Evolutionary conservation across 2,797 vertebrate species (phyloP), one percentile per base, ranked within the genome.

Genomic region (Cuculus canorus): DNA sequence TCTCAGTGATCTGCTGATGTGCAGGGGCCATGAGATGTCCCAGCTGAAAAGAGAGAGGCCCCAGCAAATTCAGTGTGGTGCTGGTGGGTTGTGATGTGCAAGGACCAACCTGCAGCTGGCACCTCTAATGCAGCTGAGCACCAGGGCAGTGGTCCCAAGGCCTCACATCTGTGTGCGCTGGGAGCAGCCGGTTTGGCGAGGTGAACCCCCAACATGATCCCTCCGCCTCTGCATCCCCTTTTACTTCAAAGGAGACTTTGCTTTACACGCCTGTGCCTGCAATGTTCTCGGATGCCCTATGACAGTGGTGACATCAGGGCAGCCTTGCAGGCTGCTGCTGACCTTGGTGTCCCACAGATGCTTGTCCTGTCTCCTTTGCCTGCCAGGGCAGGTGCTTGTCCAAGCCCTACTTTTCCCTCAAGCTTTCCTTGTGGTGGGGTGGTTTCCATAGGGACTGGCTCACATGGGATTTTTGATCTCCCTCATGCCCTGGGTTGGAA

Each of bases 91-190:
- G 2, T 2, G 21, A 9, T 45, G 57, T 21, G 37, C 35, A 28
- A 60, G 19, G 48, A n/a, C 27, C 4, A 8, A 54, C 50, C 21
- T 23, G 9, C 24, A 15, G 9, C 30, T 14, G 79, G 9, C 37
- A 17, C 16, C n/a, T 45, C 47, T 32, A 9, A 11, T 1, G 25
- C 35, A 15, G 45, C 65, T 9, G 45, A 28, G 35, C 39, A 41
- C 53, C 45, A 21, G 39, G 37, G 12, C 45, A 24, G 68, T 2
- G 13, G 48, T 45, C 48, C 45, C 47, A 17, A 32, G 66, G 13
- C 22, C 37, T 19, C 6, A 2, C 27, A 32, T 43, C 66, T 11
- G 27, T 19, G 18, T 1, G 1, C n/a, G n/a, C 27, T 1, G 4
- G 80, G n/a, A 45, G 27, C 21, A 25, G 37, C 27, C 19, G 45